Base-by-base conservation (phyloP, 1,140 invertebrate genomes). In the Pectinophora gossypiella region DNA sequence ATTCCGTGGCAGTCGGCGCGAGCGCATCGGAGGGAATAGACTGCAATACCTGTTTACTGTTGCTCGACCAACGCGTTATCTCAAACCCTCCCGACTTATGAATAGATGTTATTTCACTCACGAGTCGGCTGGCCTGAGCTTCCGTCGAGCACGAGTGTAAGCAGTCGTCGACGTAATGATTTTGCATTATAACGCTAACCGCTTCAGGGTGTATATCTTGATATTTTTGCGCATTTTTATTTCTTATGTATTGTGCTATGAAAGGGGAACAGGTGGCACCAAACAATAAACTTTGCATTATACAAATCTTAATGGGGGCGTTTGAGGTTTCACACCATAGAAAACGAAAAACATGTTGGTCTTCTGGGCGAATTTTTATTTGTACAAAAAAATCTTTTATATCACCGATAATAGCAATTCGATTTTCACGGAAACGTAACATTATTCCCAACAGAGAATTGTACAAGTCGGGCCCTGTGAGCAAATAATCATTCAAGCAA, bases 361-460 rank as follows among this genome's bases (percentile, higher is more conserved):
- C 75, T 47, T 62, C 57, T 18, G 49, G n/a, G 2, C 59, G 35
- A 3, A 84, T 64, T 48, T 61, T 63, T 12, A 64, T 50, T 12
- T 62, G 72, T 2, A 77, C 20, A 49, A 79, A 85, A 69, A 81
- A 80, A 13, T 76, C 76, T 19, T 53, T 47, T 1, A 83, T 80
- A 49, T 80, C 70, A 13, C 54, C 61, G 9, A 22, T 53, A 7
- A 76, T 45, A 6, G 57, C 77, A 5, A 72, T 47, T 6, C 0
- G 7, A 23, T 62, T 36, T 61, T 76, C 48, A 1, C 75, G 54
- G 48, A 79, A 80, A 7, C 66, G 45, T n/a, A 75, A 54, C 19
- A 79, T 23, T 38, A 77, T 61, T 2, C 56, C 72, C 9, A 60
- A 15, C 4, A 80, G 43, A 13, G 61, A 61, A 9, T 66, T 49